Conservation (phyloP, 2,888 invertebrate species). For the Calameuta idolon region DNA sequence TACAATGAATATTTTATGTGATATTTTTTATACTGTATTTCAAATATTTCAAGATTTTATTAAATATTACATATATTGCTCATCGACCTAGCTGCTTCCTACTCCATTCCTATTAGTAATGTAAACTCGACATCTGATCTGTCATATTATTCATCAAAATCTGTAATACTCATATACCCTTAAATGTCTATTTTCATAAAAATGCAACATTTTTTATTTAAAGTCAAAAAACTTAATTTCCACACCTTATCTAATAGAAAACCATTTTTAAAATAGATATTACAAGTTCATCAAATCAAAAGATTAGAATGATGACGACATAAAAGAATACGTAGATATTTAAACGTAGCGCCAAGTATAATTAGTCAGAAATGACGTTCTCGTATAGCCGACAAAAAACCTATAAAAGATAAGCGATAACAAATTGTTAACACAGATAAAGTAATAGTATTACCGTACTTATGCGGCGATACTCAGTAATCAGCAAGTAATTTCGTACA, state of each 20-base stretch:
- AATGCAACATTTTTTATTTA: too few relatives aligned
- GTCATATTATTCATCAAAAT: background rate
- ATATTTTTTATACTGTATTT: background rate
- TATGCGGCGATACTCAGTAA: background rate
- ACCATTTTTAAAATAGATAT: background rate
- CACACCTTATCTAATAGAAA: background rate
- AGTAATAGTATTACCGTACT: background rate
- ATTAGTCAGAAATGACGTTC: background rate
- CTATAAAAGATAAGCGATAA: background rate
- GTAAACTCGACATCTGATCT: background rate
- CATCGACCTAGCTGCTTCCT: background rate
- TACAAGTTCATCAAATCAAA: background rate
- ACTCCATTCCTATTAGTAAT: background rate
- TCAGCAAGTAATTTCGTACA: background rate
- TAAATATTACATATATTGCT: background rate
- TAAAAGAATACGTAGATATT: background rate
- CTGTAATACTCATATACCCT: background rate
- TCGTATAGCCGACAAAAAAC: background rate
- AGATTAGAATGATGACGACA: background rate
- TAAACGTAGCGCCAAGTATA: background rate
- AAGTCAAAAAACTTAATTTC: background rate
- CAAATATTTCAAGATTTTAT: background rate
- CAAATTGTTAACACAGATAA: background rate
- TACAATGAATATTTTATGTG: background rate
- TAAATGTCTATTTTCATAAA: background rate